Conservation (phyloP, 2,888 invertebrate species). For the Tanypteryx hageni region DNA sequence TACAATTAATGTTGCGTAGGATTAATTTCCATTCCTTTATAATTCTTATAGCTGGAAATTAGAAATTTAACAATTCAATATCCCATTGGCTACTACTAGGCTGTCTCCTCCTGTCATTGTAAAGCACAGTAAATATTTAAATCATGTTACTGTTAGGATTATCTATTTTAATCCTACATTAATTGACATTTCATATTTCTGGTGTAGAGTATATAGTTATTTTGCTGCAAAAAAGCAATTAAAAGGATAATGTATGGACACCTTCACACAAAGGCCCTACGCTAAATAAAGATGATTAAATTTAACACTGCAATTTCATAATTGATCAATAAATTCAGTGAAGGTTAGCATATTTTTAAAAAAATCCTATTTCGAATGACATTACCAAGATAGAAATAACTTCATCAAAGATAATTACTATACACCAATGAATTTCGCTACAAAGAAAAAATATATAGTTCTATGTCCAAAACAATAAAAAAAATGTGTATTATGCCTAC, state of each 20-base stretch:
- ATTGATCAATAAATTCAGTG: not conserved
- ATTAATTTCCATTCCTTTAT: too few species aligned
- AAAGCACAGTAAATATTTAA: too few species aligned
- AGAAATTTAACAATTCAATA: too few species aligned
- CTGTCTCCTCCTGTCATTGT: too few species aligned
- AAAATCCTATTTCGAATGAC: not conserved
- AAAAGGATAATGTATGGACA: not conserved
- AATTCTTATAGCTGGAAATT: too few species aligned
- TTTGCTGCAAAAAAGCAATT: conserved; percentile 53
- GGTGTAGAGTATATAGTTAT: conserved; percentile 26
- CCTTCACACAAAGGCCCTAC: conserved; percentile 13
- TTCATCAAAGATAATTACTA: not conserved
- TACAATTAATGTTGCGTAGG: too few species aligned
- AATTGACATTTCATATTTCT: not conserved
- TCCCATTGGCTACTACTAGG: too few species aligned
- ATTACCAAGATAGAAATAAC: not conserved
- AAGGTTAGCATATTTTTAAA: not conserved
- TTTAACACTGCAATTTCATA: not conserved
- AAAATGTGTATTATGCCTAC: conserved; percentile 42
- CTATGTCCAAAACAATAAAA: conserved; percentile 14
- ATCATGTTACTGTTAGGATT: too few species aligned
- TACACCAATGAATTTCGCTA: conserved; percentile 13
- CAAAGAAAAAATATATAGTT: conserved; percentile 49
- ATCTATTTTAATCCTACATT: too few species aligned
- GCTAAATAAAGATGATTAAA: conserved; percentile 17